Percentiles rank a stretch among this genome's conserved stretches.
These are phyloP conservation scores for Cyclina sinensis DNA, from an alignment of 1,140 invertebrate species.

Conservation along the genomic window DNA sequence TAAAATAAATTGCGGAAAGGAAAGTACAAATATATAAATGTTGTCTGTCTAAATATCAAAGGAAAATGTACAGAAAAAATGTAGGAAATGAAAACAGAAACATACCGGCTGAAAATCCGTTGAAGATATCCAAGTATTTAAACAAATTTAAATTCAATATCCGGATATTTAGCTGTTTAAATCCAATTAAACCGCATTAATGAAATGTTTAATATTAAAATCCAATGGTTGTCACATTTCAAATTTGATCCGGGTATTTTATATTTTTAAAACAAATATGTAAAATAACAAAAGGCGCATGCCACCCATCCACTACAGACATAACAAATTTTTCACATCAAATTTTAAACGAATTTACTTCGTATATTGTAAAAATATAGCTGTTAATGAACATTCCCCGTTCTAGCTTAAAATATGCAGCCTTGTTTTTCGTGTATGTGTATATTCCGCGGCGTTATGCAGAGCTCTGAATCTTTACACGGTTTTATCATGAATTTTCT, in stretches of 20 bases:
- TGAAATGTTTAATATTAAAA: background rate
- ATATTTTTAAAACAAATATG: background rate
- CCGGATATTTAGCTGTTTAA: background rate
- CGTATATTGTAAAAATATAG: background rate
- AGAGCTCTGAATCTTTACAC: conserved; percentile 28
- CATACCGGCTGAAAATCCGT: conserved; percentile 34
- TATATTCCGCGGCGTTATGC: conserved; percentile 53
- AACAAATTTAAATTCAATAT: conserved; percentile 3
- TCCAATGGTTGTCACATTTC: conserved; percentile 9
- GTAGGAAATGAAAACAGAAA: background rate
- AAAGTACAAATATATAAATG: too few species aligned
- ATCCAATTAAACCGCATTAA: background rate
- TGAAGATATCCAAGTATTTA: conserved; percentile 9
- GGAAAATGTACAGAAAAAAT: too few species aligned
- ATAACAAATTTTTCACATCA: background rate
- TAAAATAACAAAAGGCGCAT: background rate
- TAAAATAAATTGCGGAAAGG: too few species aligned
- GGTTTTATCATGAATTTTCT: conserved; percentile 55
- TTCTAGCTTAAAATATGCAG: background rate
- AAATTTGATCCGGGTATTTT: background rate
- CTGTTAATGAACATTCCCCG: background rate
- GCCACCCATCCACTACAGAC: background rate
- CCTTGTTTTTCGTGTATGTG: conserved; percentile 27
- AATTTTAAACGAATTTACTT: background rate
- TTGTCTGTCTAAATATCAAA: too few species aligned